Evolutionary conservation across 2,888 invertebrate species (phyloP), one percentile per base, ranked within the genome.

Genomic region (Yponomeuta evonymella): DNA sequence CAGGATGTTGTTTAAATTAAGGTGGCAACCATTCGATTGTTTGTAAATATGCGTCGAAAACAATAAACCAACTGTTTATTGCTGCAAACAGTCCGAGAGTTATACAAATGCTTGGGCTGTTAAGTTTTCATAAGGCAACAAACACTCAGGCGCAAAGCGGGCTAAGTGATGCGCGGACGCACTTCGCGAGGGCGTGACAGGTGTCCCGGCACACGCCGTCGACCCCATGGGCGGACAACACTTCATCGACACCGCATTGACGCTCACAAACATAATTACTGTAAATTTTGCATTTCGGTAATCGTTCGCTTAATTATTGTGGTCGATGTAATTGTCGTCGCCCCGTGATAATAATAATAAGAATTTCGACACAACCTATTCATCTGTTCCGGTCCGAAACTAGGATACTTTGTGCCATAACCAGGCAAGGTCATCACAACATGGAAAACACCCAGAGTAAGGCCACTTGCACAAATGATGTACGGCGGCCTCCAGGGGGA

Each of bases 171-270:
- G 80, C 79, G 75, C 74, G 76, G 77, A 79, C 76, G 75, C 75
- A 75, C 74, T 76, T 79, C 78, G 74, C 80, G 75, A 74, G 76
- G 75, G 74, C 75, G 78, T 75, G 77, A 75, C 78, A 78, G 78
- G 77, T 78, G 76, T 72, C 58, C 73, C 65, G 43, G 43, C 36
- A 48, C 65, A 36, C 51, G 48, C 48, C n/a, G 23, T 9, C 29
- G 48, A 36, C 10, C 66, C 8, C 8, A 65, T 15, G 48, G 72
- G 73, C 73, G 74, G 72, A 73, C 72, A 72, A 33, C 43, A 43
- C 33, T 67, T 33, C 43, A 67, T 67, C 67, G 33, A 6, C 36
- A 67, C 67, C 10, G 10, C 29, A 64, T 64, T 6, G 51, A 58
- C 2, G 51, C 51, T 58, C 15, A 58, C 51, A 15, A 58, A 58